Base-by-base conservation (phyloP, 2,888 invertebrate genomes). In the Amiota communis region DNA sequence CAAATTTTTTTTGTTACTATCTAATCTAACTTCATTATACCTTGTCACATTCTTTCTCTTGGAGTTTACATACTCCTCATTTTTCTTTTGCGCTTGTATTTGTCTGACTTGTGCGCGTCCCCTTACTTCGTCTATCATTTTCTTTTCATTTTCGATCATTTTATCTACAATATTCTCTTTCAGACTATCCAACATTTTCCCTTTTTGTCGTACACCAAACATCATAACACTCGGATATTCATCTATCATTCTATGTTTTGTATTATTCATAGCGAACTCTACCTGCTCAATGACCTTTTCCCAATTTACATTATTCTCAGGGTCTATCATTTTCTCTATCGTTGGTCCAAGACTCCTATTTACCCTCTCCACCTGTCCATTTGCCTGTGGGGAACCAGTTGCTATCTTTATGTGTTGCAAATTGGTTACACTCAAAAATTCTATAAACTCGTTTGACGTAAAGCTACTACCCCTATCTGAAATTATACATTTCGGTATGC, bases 231-330 rank as follows among this genome's bases (percentile, higher is more conserved):
- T n/a, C n/a, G n/a, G n/a, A n/a, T n/a, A n/a, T 49, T 49, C 49
- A 49, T 49, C 49, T 49, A 49, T 49, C 49, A 49, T 49, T 49
- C 49, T 49, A 49, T 49, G 49, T 12, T 49, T 49, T 49, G 49
- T 49, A 49, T 49, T 49, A 12, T 49, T 49, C 49, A 49, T 49
- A 49, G 49, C 49, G 49, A 49, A 49, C 49, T 49, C 12, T 49
- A 49, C 49, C 12, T 49, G 49, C 12, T 49, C 49, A 49, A 49
- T 12, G 49, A 49, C 49, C 49, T 49, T 49, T 49, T 78, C 67
- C 71, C 70, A 73, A 10, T 68, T 36, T 15, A 59, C 8, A 6
- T 8, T n/a, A 46, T 70, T 74, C 47, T 17, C 10, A 65, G 72
- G 1, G 70, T 75, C 36, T 72, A 74, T 0, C 46, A 46, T 8